phyloP scores from a whole-genome alignment of 2,113 vertebrate genomes.

The Spermophilus dauricus region DNA sequence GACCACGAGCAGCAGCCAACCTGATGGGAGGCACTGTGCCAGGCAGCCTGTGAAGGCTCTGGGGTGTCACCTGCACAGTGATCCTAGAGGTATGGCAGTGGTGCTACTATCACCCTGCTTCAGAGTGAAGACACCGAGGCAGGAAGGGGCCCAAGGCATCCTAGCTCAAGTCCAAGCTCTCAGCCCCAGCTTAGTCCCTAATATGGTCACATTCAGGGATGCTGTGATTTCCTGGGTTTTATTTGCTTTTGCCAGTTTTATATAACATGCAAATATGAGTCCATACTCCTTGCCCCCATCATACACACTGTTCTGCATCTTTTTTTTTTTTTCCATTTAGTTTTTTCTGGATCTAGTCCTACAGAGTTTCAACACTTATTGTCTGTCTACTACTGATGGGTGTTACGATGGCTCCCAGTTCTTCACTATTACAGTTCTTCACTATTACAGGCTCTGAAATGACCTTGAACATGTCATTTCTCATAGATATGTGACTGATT shows the following conservation, averaged over 20 bases:
- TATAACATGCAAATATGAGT: rapidly evolving
- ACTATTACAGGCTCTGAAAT: rapidly evolving
- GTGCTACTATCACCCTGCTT: not conserved
- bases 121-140: not conserved
- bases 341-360: not conserved
- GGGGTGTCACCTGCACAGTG: rapidly evolving
- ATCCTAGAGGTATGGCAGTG: too few species aligned
- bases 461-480: rapidly evolving
- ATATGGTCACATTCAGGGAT: not conserved
- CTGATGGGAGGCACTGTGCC: rapidly evolving
- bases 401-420: not conserved
- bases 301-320: not conserved
- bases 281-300: rapidly evolving
- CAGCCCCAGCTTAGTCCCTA: not conserved
- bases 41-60: too few species aligned
- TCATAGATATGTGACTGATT: rapidly evolving
- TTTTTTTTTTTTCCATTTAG: not conserved
- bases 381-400: too few species aligned
- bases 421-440: not conserved
- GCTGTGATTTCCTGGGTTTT: too few species aligned
- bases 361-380: rapidly evolving
- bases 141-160: not conserved
- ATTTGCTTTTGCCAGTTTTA: not conserved
- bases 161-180: not conserved
- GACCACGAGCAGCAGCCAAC: too few species aligned